Evolutionary conservation across 2,888 invertebrate species (phyloP), one percentile per base, ranked within the genome.

Genomic region (Hydriomena furcata): DNA sequence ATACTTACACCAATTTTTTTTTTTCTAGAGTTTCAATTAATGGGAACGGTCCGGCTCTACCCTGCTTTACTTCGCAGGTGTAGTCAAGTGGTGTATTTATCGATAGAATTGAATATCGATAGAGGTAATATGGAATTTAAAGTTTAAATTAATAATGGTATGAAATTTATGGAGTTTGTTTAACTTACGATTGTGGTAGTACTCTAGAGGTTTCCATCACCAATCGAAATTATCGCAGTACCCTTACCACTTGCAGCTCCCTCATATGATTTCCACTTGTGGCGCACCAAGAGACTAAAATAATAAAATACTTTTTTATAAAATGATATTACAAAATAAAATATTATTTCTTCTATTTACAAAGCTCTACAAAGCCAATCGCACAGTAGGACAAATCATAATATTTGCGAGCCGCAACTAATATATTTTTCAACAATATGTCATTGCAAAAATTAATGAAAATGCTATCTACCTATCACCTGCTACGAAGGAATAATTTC

Each of bases 381-480:
- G 36, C 32, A 50, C 44, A 42, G 42, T 48, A 20, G 17, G 34
- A 52, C 48, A 52, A 59, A 59, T 56, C 55, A 55, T 49, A 30
- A 24, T 30, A 32, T 48, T 36, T 27, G 42, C 2, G 54, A 36
- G 44, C 31, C 46, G 47, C 36, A 55, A 55, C 38, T 46, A 48
- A 52, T 59, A 52, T 51, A 23, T 10, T 31, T 45, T 45, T 42
- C 23, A 45, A 50, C 40, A 41, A 13, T 51, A 40, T 40, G 45
- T 36, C 55, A 61, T 60, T 61, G 65, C 65, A 57, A 62, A 65
- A 63, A 65, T 44, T 60, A 60, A 62, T 65, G 52, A 56, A 55
- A 36, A 41, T 54, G 50, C 52, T 63, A 65, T 65, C 65, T 58
- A 20, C 50, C 8, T 43, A 25, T 20, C 65, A 65, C 50, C 44